Percentiles rank a stretch among this genome's conserved stretches.
phyloP scores from a whole-genome alignment of 2,888 invertebrate genomes.

The Cataglyphis livida region DNA sequence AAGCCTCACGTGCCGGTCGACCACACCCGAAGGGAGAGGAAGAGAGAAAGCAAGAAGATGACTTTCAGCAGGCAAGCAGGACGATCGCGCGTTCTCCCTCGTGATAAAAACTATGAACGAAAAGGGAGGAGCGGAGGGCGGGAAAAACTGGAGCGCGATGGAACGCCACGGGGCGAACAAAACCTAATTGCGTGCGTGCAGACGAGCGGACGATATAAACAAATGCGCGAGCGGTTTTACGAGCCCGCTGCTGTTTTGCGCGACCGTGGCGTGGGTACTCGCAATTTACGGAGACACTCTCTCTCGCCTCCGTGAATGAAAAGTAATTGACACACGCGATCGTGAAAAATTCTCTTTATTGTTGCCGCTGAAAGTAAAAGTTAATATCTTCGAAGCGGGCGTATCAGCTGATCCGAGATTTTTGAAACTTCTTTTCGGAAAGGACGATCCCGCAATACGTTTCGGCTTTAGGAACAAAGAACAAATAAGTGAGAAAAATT shows the following conservation, averaged over 20 bases:
- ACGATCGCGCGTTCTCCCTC: background rate
- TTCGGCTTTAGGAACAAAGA: background rate
- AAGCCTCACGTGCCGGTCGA: slow-evolving; percentile 27
- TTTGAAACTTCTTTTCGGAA: background rate
- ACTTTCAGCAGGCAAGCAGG: background rate
- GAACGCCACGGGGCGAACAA: slow-evolving; percentile 14
- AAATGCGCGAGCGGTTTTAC: slow-evolving; percentile 39
- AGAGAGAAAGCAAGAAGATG: background rate
- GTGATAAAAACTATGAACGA: background rate
- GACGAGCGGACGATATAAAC: slow-evolving; percentile 40
- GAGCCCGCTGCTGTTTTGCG: slow-evolving; percentile 25
- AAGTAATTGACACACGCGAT: background rate
- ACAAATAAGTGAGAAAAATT: background rate
- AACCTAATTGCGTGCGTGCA: slow-evolving; percentile 41
- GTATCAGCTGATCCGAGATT: background rate
- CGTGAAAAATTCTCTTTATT: background rate
- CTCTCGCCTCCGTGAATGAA: background rate
- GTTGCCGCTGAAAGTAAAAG: background rate
- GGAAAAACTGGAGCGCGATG: background rate
- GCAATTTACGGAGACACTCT: slow-evolving; percentile 4
- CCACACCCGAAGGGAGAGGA: background rate
- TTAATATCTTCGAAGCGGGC: background rate
- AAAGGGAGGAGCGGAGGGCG: background rate
- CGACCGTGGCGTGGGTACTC: background rate
- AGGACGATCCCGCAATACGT: background rate